Evolutionary conservation across 1,140 invertebrate genomes (phyloP).

Genomic region (Phocides pigmalion): DNA sequence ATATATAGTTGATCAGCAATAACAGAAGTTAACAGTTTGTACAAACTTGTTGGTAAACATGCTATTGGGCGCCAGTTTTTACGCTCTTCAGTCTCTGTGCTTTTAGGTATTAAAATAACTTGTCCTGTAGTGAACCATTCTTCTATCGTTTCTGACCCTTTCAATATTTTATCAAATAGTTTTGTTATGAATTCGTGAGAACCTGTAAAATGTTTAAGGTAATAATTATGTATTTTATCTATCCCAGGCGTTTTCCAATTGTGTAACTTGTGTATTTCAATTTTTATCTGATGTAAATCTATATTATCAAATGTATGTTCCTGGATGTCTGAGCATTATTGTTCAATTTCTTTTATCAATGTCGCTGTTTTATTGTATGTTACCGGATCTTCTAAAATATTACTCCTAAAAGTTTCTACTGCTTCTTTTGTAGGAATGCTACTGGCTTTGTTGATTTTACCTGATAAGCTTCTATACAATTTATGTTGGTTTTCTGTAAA

Average conservation of each 20-base stretch:
- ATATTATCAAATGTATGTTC: conserved; percentile 10
- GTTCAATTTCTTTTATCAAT: conserved; percentile 36
- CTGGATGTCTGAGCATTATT: not conserved
- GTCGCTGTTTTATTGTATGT: conserved; percentile 34
- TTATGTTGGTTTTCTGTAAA: conserved; percentile 34
- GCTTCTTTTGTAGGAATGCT: conserved; percentile 24
- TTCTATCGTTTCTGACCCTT: conserved; percentile 23
- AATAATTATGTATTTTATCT: conserved; percentile 42
- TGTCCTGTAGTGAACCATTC: conserved; percentile 41
- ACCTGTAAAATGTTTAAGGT: conserved; percentile 36
- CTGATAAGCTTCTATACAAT: conserved; percentile 11
- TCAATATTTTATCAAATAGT: conserved; percentile 15
- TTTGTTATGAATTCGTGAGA: conserved; percentile 28
- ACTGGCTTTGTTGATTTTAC: not conserved
- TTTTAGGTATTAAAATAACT: conserved; percentile 37
- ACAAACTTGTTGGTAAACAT: conserved; percentile 39
- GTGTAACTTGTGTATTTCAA: conserved; percentile 25
- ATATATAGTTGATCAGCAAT: conserved; percentile 30
- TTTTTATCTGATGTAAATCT: not conserved
- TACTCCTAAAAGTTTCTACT: conserved; percentile 30
- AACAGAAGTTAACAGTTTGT: conserved; percentile 39
- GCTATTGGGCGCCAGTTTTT: conserved; percentile 43
- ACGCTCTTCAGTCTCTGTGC: conserved; percentile 32
- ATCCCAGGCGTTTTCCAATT: conserved; percentile 42
- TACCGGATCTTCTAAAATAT: conserved; percentile 27